Evolutionary conservation across 2,113 vertebrate genomes (phyloP).

Genomic region (Cochlearius cochlearius): DNA sequence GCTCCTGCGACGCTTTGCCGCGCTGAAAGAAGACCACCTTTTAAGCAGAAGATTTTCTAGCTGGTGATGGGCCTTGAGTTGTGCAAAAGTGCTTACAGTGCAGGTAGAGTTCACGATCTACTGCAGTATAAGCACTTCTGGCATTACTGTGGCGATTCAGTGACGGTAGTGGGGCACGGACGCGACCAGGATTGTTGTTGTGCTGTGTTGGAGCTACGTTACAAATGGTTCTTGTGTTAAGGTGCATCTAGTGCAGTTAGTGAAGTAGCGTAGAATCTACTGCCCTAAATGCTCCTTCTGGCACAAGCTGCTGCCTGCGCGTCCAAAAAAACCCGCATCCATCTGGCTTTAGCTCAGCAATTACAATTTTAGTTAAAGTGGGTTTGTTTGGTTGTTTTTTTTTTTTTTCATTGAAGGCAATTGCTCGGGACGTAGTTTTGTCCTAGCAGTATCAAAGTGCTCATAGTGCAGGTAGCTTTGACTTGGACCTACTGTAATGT

Average conservation of each 20-base stretch:
- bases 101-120: conserved; percentile 81
- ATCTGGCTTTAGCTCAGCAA: neutral
- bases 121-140: conserved; percentile 84
- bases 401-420: neutral
- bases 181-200: neutral
- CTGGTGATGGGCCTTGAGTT: conserved; percentile 68
- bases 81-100: conserved; percentile 89
- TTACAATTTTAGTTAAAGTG: neutral
- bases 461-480: conserved; percentile 98
- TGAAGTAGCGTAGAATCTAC: conserved; percentile 92
- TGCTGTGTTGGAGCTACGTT: neutral
- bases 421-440: conserved; percentile 19
- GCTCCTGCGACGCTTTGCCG: neutral
- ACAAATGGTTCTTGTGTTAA: conserved; percentile 86
- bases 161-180: neutral
- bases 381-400: too few relatives aligned
- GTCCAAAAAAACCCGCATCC: neutral
- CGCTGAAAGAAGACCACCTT: neutral
- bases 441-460: conserved; percentile 96
- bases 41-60: neutral
- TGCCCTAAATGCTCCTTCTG: conserved; percentile 99
- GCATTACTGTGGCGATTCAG: conserved; percentile 73
- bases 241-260: conserved; percentile 99
- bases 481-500: conserved; percentile 90
- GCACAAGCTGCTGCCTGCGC: conserved; percentile 81